Evolutionary conservation across 2,888 invertebrate species (phyloP), one percentile per base, ranked within the genome.

Genomic region (Cryptus viduatorius): DNA sequence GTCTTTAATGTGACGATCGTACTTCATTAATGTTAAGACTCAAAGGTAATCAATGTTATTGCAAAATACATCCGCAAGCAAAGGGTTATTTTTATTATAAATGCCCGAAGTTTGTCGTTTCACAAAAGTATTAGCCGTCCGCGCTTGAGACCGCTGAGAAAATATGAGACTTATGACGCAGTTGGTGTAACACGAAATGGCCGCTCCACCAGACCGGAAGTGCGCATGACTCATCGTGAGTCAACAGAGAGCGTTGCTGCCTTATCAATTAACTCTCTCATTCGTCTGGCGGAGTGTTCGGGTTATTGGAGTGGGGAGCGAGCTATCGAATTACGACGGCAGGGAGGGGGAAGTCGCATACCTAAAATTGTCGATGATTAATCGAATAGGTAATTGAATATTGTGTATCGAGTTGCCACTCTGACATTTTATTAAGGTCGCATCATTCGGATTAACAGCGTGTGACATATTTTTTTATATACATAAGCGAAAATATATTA

Each of bases 401-500:
- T 14, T 4, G 5, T 65, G 65, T 72, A 83, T 42, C 44, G 4
- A 37, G 4, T 65, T 19, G 65, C 24, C 71, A 71, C 19, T 56
- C 76, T 48, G 50, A 65, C 37, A 19, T 64, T 65, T 69, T 77
- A 64, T 76, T 67, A 53, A 12, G 65, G 19, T 71, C 29, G 24
- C 68, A 81, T 76, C 59, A 64, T 67, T 84, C 72, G 71, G 48
- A 79, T 75, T 82, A 81, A 71, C 73, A 71, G 50, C 67, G 1
- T 37, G 12, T 59, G 78, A 48, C 65, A 75, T 65, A 56, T 64
- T n/a, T 76, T 76, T 65, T 76, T 85, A 84, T 86, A 56, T 79
- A 86, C 81, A 86, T 75, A 44, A 59, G 67, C 79, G 44, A 31
- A 16, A 67, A 64, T 79, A 50, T 69, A 80, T 84, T 84, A 88